Percentiles rank a stretch among this genome's conserved stretches.
Evolutionary conservation across 2,797 vertebrate species (phyloP).

Genomic region (Platyrinchus mystaceus): DNA sequence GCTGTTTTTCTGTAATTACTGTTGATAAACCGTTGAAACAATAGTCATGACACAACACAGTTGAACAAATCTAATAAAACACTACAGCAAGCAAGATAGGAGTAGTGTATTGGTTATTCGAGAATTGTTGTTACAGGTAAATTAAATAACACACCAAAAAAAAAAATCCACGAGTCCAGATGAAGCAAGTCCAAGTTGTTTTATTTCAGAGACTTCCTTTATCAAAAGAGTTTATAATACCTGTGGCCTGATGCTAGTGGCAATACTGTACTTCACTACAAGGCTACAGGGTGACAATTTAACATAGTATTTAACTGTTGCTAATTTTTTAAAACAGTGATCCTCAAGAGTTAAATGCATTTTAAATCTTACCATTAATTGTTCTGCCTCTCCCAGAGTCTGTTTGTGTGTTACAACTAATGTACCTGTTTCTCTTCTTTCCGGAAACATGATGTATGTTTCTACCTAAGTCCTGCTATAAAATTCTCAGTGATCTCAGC

Average conservation of each 20-base stretch:
- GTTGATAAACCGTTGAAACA: not conserved
- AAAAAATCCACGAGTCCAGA: not conserved
- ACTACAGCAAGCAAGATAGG: not conserved
- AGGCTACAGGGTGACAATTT: not conserved
- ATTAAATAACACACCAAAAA: not conserved
- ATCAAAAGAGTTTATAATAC: not conserved
- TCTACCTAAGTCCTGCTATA: not conserved
- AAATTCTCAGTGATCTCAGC: not conserved
- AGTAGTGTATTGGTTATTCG: not conserved
- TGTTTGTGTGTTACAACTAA: not conserved
- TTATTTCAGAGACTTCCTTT: not conserved
- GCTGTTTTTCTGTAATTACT: not conserved
- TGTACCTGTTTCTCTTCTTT: not conserved
- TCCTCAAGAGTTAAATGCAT: not conserved
- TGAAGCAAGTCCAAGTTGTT: not conserved
- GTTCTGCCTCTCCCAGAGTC: not conserved
- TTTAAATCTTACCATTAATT: not conserved
- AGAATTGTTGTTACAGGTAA: not conserved
- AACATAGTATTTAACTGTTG: not conserved
- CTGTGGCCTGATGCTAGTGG: not conserved
- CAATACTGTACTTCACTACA: not conserved
- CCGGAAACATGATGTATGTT: rapidly evolving
- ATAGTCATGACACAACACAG: not conserved
- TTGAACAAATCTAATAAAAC: not conserved
- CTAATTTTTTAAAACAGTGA: not conserved